Conservation (phyloP, 1,140 invertebrate species). For the Ectropis grisescens region DNA sequence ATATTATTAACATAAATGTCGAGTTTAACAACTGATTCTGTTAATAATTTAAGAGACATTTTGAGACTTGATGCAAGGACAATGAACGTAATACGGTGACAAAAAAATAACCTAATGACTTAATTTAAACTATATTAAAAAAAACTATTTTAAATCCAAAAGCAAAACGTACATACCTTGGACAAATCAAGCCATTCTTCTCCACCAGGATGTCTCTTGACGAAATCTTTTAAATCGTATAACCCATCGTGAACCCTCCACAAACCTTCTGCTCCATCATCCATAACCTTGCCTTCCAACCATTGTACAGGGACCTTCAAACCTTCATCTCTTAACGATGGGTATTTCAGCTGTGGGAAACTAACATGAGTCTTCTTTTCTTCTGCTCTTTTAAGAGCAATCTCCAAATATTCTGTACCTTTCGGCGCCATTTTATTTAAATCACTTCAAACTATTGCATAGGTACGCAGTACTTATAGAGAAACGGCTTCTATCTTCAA, state of each 20-base stretch:
- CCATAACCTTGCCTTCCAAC: slow-evolving; percentile 75
- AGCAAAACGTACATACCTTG: slow-evolving; percentile 58
- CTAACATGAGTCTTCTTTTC: slow-evolving; percentile 60
- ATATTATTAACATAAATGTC: no score
- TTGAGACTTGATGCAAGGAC: no score
- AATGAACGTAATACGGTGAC: no score
- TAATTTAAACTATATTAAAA: no score
- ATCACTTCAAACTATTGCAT: no score
- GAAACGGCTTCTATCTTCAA: no score
- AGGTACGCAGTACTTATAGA: no score
- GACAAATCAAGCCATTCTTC: slow-evolving; percentile 80
- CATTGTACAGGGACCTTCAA: slow-evolving; percentile 65
- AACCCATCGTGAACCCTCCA: slow-evolving; percentile 84
- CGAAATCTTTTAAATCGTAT: slow-evolving; percentile 81
- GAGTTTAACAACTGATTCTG: no score
- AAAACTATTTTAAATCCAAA: no score
- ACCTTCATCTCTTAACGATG: slow-evolving; percentile 60
- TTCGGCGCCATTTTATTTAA: slow-evolving; percentile 48
- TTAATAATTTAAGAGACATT: no score
- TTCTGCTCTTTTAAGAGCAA: slow-evolving; percentile 29
- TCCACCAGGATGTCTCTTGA: slow-evolving; percentile 78
- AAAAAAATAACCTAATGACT: no score
- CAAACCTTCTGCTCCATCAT: slow-evolving; percentile 81
- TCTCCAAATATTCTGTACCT: slow-evolving; percentile 30
- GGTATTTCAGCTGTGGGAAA: slow-evolving; percentile 66